Evolutionary conservation across 1,140 invertebrate species (phyloP).

Genomic region (Portunus trituberculatus): DNA sequence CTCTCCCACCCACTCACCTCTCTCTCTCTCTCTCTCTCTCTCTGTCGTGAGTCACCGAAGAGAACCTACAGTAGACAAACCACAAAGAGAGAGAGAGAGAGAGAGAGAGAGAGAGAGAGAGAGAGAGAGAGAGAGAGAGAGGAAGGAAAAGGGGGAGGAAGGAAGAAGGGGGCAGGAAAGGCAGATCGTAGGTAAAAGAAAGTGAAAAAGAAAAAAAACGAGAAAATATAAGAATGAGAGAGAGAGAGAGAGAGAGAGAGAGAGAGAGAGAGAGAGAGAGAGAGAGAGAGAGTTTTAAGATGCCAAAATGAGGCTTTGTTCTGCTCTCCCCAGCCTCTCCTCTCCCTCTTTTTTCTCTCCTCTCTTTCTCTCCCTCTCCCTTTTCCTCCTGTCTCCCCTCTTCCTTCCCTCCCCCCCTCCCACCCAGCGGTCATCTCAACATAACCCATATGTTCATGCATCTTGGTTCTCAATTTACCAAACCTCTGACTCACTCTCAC

Average conservation of each 20-base stretch:
- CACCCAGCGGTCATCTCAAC: neutral
- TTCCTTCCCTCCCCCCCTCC: neutral
- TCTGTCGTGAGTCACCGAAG: neutral
- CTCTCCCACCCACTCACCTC: neutral
- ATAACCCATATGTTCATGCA: no score
- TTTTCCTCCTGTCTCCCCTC: neutral
- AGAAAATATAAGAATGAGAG: neutral
- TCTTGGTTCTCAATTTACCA: no score
- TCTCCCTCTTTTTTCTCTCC: neutral
- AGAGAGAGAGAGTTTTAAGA: neutral
- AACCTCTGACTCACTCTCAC: neutral
- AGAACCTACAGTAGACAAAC: neutral
- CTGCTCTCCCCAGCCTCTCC: neutral
- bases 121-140: neutral
- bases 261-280: constrained; percentile 9
- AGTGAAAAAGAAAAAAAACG: neutral
- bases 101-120: constrained; percentile 29
- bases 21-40: constrained; percentile 18
- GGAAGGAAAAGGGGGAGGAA: neutral
- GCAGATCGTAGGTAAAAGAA: neutral
- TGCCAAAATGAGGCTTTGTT: neutral
- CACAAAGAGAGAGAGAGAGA: neutral
- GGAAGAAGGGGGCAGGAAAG: neutral
- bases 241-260: constrained; percentile 47
- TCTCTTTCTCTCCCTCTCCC: neutral